Conservation (phyloP, 2,113 vertebrate species). For the Phoxinus phoxinus region DNA sequence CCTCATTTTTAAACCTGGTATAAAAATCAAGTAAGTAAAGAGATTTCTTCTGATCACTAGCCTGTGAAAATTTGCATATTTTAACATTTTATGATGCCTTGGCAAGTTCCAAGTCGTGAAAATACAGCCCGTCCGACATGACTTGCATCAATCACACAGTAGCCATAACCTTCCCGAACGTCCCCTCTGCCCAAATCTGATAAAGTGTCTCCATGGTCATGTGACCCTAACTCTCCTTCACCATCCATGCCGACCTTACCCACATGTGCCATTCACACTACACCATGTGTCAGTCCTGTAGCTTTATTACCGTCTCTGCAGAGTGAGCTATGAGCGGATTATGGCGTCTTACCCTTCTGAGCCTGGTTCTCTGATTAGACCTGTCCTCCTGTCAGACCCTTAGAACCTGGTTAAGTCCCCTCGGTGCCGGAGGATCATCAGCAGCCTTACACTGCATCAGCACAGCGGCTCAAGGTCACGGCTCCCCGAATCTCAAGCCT, state of each 20-base stretch:
- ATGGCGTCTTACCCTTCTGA: constrained; percentile 48
- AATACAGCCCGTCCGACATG: background rate
- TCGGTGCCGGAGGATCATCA: constrained; percentile 28
- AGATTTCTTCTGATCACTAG: background rate
- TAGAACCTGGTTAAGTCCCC: constrained; percentile 47
- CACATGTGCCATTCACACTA: constrained; percentile 29
- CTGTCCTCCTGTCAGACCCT: constrained; percentile 48
- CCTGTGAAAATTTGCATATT: background rate
- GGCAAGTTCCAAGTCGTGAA: background rate
- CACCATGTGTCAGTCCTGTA: constrained; percentile 20
- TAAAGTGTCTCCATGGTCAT: constrained; percentile 1
- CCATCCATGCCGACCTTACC: background rate
- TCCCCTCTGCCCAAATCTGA: constrained; percentile 32
- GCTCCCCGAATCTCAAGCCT: constrained; percentile 25
- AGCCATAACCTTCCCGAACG: constrained; percentile 4
- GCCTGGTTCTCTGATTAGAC: constrained; percentile 50
- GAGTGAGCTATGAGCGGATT: constrained; percentile 41
- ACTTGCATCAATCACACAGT: background rate
- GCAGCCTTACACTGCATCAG: constrained; percentile 27
- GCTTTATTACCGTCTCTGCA: constrained; percentile 26
- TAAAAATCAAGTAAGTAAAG: too few species aligned
- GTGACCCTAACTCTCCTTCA: constrained; percentile 14
- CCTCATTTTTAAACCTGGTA: too few species aligned
- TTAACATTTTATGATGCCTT: background rate
- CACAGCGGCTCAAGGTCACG: constrained; percentile 37